These are phyloP conservation scores for Pemphredon lugubris DNA, from an alignment of 2,888 invertebrate genomes.

Conservation along the genomic window DNA sequence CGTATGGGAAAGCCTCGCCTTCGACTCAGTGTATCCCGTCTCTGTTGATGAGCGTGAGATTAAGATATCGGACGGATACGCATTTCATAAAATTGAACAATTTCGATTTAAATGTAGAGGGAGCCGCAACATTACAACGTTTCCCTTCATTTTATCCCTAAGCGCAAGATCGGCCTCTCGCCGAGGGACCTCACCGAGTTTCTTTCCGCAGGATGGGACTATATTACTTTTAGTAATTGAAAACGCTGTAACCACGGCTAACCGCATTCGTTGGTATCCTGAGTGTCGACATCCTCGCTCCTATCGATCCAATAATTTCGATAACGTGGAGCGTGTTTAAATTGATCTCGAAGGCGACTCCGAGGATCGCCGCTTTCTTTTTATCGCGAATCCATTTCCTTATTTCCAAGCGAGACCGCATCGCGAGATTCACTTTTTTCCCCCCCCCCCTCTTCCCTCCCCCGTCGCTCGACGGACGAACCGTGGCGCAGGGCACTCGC, in stretches of 20 bases:
- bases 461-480: too few relatives aligned
- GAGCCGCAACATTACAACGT: too few relatives aligned
- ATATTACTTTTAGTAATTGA: constrained; percentile 62
- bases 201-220: constrained; percentile 32
- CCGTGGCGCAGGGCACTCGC: too few relatives aligned
- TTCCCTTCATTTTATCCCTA: not conserved
- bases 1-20: constrained; percentile 21
- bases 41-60: constrained; percentile 39
- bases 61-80: constrained; percentile 36
- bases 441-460: too few relatives aligned
- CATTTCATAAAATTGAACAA: constrained; percentile 41
- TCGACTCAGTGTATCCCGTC: constrained; percentile 22
- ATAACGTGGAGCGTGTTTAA: constrained; percentile 36
- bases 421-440: not conserved
- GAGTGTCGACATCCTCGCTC: constrained; percentile 30
- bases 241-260: constrained; percentile 56
- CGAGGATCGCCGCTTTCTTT: not conserved
- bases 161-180: constrained; percentile 1
- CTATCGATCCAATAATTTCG: constrained; percentile 32
- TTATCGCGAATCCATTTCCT: not conserved
- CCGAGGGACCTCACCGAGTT: constrained; percentile 9
- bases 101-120: constrained; percentile 35
- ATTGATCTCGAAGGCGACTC: not conserved
- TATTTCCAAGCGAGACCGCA: not conserved
- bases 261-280: constrained; percentile 54